Evolutionary conservation across 2,113 vertebrate species (phyloP).

Genomic region (Campylorhamphus procurvoides): DNA sequence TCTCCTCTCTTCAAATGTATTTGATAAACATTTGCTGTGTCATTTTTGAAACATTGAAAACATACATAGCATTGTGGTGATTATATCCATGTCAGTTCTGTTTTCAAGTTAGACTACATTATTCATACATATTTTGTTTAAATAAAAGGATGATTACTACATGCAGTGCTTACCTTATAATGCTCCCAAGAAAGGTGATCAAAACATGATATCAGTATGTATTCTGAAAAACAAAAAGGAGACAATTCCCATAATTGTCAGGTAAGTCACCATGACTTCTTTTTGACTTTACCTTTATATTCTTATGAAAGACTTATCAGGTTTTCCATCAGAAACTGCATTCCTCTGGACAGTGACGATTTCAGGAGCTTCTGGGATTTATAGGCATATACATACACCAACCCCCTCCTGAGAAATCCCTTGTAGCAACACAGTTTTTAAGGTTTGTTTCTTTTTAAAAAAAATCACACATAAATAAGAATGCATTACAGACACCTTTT

Average conservation of each 20-base stretch:
- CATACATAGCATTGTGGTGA: background rate
- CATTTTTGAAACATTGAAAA: background rate
- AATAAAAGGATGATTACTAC: background rate
- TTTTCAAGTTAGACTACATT: background rate
- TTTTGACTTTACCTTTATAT: background rate
- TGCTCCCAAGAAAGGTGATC: background rate
- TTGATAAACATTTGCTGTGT: background rate
- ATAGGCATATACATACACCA: background rate
- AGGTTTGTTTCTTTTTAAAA: fast-evolving
- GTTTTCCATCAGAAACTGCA: background rate
- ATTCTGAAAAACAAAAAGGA: background rate
- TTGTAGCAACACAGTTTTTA: background rate
- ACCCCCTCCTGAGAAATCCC: background rate
- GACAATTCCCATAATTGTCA: background rate
- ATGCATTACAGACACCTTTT: background rate
- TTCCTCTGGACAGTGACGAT: background rate
- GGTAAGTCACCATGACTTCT: background rate
- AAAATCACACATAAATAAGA: background rate
- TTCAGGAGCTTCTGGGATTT: background rate
- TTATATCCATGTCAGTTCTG: background rate
- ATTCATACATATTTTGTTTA: background rate
- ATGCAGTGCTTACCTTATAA: background rate
- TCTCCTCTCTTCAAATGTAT: background rate
- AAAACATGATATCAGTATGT: background rate
- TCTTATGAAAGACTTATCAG: background rate